Evolutionary conservation across 2,113 vertebrate species (phyloP).

Genomic region (Odontophorus gujanensis): DNA sequence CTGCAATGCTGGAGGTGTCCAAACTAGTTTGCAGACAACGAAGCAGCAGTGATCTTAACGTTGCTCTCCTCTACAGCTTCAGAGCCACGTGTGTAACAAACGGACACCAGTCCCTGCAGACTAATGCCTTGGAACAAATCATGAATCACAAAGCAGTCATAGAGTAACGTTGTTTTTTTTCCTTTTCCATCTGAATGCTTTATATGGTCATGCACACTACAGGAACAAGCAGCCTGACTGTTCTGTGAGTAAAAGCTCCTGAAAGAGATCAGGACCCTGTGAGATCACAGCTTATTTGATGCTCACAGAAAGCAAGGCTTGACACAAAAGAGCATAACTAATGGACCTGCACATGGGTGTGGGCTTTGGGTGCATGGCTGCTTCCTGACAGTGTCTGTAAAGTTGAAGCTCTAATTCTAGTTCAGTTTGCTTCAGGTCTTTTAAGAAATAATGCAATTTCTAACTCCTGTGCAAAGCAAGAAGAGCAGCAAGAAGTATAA

Average conservation of each 20-base stretch:
- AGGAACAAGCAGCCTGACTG: accelerated
- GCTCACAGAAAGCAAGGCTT: not conserved
- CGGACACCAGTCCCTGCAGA: accelerated
- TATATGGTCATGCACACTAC: not conserved
- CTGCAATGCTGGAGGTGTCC: accelerated
- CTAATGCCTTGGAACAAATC: not conserved
- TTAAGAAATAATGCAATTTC: accelerated
- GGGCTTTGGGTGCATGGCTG: accelerated
- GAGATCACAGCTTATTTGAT: not conserved
- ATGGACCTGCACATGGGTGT: accelerated
- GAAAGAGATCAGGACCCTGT: not conserved
- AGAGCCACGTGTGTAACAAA: not conserved
- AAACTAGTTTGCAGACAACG: accelerated
- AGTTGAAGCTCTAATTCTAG: not conserved
- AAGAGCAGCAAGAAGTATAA: not conserved
- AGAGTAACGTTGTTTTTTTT: not conserved
- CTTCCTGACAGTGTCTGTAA: not conserved
- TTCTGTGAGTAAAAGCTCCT: not conserved
- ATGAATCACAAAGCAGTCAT: slow-evolving; percentile 12
- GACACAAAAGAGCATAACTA: not conserved
- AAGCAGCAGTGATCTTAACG: not conserved
- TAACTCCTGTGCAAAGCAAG: not conserved
- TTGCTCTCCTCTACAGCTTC: accelerated
- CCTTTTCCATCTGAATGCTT: not conserved
- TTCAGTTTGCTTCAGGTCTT: accelerated